Evolutionary conservation across 2,797 vertebrate species (phyloP).

Genomic region (Microctenopoma lineatum): DNA sequence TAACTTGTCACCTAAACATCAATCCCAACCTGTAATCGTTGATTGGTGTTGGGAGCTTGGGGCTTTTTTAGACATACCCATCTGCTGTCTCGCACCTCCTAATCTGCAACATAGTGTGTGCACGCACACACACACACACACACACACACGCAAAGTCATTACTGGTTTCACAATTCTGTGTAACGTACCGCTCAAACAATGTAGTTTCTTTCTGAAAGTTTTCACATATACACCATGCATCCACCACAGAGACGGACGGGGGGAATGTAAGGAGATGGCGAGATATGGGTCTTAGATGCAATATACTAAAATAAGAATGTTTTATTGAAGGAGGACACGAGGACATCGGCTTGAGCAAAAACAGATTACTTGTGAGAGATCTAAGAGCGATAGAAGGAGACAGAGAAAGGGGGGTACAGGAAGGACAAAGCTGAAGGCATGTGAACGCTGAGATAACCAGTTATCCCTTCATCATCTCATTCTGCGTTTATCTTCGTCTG

Average conservation of each 20-base stretch:
- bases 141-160: constrained; percentile 44
- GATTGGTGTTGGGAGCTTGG: constrained; percentile 75
- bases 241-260: constrained; percentile 18
- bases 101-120: constrained; percentile 72
- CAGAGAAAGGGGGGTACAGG: constrained; percentile 64
- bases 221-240: constrained; percentile 26
- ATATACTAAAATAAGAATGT: constrained; percentile 63
- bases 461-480: constrained; percentile 73
- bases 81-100: constrained; percentile 88
- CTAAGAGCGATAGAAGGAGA: constrained; percentile 65
- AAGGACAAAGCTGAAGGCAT: constrained; percentile 79
- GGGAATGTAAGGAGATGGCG: constrained; percentile 38
- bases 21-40: constrained; percentile 60
- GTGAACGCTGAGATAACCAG: constrained; percentile 75
- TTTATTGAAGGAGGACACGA: constrained; percentile 63
- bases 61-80: constrained; percentile 84
- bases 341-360: constrained; percentile 61
- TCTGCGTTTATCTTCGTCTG: constrained; percentile 68
- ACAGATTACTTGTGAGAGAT: constrained; percentile 70
- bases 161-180: constrained; percentile 43
- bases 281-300: constrained; percentile 57
- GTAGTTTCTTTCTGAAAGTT: constrained; percentile 22
- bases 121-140: constrained; percentile 32
- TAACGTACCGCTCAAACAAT: constrained; percentile 28
- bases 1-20: constrained; percentile 67